These are phyloP conservation scores for Parthenolecanium corni DNA, from an alignment of 2,888 invertebrate genomes.

Conservation along the genomic window DNA sequence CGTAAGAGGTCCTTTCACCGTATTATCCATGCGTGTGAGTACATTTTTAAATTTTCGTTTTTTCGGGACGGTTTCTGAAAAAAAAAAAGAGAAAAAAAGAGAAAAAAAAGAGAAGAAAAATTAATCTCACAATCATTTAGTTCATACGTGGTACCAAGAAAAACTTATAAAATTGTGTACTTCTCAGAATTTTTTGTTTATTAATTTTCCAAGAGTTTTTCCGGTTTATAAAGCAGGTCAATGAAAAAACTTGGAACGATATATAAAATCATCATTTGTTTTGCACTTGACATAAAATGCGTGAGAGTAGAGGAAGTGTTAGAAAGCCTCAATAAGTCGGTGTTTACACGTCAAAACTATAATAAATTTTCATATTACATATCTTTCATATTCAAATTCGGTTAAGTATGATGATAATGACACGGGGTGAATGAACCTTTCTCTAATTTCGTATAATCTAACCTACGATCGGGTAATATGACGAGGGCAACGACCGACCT, in stretches of 20 bases:
- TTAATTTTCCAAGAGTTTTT: too few relatives aligned
- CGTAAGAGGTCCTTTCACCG: constrained; percentile 48
- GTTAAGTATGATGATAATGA: not conserved
- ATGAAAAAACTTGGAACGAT: not conserved
- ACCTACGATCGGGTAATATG: not conserved
- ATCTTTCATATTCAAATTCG: constrained; percentile 5
- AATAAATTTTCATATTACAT: constrained; percentile 1
- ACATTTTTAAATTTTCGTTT: constrained; percentile 40
- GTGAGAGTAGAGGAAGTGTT: too few relatives aligned
- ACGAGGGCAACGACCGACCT: constrained; percentile 22
- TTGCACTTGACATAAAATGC: too few relatives aligned
- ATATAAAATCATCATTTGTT: not conserved
- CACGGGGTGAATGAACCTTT: constrained; percentile 17
- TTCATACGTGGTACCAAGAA: not conserved
- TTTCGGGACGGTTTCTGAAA: not conserved
- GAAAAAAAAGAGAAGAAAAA: not conserved
- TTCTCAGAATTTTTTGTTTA: not conserved
- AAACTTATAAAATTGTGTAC: not conserved
- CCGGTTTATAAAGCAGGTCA: not conserved
- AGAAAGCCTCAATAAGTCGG: too few relatives aligned
- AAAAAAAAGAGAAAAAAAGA: not conserved
- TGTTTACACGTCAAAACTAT: not conserved
- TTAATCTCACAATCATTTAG: not conserved
- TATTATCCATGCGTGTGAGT: constrained; percentile 44
- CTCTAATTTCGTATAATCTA: constrained; percentile 2